Percentiles rank a stretch among this genome's conserved stretches.
Evolutionary conservation across 2,113 vertebrate species (phyloP).

Genomic region (Zosterops japonicus): DNA sequence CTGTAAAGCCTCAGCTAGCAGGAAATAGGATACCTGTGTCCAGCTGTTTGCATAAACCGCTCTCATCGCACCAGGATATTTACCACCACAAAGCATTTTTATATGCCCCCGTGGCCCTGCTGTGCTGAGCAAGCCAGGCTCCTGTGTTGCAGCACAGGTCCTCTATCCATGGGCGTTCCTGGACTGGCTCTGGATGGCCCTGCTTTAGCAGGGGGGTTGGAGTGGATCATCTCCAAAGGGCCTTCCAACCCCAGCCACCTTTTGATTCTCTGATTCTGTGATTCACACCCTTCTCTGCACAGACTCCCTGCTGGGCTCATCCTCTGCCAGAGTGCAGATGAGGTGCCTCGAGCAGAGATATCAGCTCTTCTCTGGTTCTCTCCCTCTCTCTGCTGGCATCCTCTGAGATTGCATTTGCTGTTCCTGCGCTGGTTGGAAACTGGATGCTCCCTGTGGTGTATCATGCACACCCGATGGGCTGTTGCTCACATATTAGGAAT

Average conservation of each 20-base stretch:
- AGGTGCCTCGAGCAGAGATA: not conserved
- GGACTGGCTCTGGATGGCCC: accelerated
- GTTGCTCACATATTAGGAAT: not conserved
- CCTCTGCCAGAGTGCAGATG: not conserved
- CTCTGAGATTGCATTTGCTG: not conserved
- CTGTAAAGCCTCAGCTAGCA: not conserved
- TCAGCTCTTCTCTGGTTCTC: not conserved
- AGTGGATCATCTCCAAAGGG: not conserved
- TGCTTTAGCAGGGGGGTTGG: not conserved
- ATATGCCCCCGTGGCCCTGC: not conserved
- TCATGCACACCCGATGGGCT: not conserved
- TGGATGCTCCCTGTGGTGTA: accelerated
- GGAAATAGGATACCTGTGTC: not conserved
- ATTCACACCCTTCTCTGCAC: not conserved
- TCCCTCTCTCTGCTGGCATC: slow-evolving; percentile 17
- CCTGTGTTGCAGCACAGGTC: not conserved
- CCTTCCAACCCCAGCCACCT: not conserved
- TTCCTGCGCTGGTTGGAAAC: not conserved
- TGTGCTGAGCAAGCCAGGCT: not conserved
- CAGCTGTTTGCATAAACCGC: not conserved
- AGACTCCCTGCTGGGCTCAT: not conserved
- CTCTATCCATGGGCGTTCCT: not conserved
- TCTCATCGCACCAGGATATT: not conserved
- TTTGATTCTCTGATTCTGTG: not conserved
- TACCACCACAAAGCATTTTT: not conserved